Conservation (phyloP, 2,113 vertebrate genomes). For the Serilophus lunatus region DNA sequence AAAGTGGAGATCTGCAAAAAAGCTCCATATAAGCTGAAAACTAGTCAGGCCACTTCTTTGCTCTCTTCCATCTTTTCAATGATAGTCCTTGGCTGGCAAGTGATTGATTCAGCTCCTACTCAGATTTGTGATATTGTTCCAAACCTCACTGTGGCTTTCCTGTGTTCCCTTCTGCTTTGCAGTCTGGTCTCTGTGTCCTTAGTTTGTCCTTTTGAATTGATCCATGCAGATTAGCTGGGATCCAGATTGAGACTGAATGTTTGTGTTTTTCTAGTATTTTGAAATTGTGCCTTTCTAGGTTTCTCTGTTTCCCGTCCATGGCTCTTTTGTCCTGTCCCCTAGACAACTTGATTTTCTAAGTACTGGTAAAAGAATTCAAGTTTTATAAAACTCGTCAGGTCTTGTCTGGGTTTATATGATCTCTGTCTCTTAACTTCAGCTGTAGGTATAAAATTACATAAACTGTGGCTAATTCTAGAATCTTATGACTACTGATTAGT, state of each 20-base stretch:
- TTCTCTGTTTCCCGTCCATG: neutral
- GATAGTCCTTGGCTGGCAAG: neutral
- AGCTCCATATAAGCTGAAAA: neutral
- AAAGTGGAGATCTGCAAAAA: neutral
- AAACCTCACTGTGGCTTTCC: neutral
- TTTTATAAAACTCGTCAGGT: neutral
- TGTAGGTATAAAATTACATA: neutral
- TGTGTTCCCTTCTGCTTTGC: neutral
- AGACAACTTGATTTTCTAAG: neutral
- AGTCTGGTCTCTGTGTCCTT: neutral
- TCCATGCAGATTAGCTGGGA: neutral
- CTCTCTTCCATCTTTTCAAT: accelerated
- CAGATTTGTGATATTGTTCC: neutral
- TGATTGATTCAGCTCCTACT: neutral
- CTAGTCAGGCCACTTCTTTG: neutral
- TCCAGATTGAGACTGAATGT: neutral
- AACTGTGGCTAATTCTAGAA: neutral
- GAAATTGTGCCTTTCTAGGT: neutral
- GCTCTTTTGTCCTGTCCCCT: neutral
- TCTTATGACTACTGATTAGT: neutral
- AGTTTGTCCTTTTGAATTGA: neutral
- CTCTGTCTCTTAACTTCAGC: neutral
- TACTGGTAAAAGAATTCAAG: neutral
- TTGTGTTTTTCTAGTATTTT: neutral
- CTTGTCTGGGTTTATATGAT: neutral